A percentile compares a stretch with the other conserved stretches of the same genome.
Evolutionary conservation across 2,888 invertebrate species (phyloP).

Genomic region (Eudasyphora cyanicolor): DNA sequence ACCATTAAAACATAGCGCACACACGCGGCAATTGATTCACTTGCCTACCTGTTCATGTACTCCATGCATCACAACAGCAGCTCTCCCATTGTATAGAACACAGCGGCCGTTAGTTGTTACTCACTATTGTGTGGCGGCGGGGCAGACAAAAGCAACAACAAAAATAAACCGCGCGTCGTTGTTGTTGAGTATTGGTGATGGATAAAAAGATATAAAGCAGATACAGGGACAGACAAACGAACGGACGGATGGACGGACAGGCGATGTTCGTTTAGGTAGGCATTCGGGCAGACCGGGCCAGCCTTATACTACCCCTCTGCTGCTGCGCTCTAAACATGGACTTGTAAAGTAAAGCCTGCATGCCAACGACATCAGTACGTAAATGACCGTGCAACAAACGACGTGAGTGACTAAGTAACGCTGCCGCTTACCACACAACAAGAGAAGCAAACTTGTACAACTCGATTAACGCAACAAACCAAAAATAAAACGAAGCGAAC

Average conservation of each 20-base stretch:
- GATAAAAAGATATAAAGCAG: constrained; percentile 21
- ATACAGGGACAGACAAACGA: constrained; percentile 42
- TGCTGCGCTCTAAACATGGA: constrained; percentile 48
- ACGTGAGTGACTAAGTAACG: constrained; percentile 37
- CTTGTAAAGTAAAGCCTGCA: constrained; percentile 57
- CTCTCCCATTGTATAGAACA: too few relatives aligned
- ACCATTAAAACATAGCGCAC: constrained; percentile 18
- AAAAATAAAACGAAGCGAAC: background rate
- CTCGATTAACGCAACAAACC: background rate
- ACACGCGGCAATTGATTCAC: background rate
- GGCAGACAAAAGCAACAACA: constrained; percentile 51
- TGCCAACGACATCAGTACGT: constrained; percentile 64
- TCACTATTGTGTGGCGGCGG: constrained; percentile 13
- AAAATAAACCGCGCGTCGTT: background rate
- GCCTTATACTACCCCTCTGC: background rate
- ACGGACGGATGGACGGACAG: background rate
- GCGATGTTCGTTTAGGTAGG: background rate
- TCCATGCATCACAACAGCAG: too few relatives aligned
- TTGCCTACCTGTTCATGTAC: too few relatives aligned
- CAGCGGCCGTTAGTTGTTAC: background rate
- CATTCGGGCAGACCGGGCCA: background rate
- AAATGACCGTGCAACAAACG: constrained; percentile 65
- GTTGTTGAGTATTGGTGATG: background rate
- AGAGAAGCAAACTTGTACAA: background rate
- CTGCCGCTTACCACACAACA: background rate